phyloP scores from a whole-genome alignment of 2,888 invertebrate genomes.

The Drosophila imparisetae region DNA sequence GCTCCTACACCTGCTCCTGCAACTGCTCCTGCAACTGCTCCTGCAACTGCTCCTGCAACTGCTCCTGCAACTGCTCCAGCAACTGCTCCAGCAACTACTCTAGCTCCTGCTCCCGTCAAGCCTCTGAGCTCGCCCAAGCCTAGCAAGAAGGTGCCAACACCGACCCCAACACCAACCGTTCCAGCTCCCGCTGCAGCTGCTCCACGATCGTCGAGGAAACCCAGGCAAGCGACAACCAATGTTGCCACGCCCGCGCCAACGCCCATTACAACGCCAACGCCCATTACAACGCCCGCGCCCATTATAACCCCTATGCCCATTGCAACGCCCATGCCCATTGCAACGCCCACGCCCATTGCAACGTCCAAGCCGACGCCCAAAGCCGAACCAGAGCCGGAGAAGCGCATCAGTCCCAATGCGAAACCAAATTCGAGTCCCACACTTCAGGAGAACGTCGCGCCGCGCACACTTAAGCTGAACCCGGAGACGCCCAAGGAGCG shows the following conservation, averaged over 20 bases:
- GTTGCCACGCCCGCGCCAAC: not conserved
- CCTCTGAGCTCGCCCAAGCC: conserved; percentile 31
- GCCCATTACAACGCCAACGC: not conserved
- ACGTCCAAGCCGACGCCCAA: conserved; percentile 22
- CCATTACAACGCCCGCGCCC: not conserved
- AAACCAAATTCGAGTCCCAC: conserved; percentile 14
- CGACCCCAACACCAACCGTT: not conserved
- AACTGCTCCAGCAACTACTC: not conserved
- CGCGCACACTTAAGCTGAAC: conserved; percentile 35
- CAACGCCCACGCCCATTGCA: not conserved
- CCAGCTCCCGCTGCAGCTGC: not conserved
- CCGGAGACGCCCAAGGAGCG: conserved; percentile 53
- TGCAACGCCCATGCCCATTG: not conserved
- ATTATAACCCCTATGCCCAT: conserved; percentile 6
- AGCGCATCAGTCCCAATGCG: conserved; percentile 20
- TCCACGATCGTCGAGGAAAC: conserved; percentile 41
- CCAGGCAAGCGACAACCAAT: conserved; percentile 28
- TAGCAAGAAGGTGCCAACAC: conserved; percentile 29
- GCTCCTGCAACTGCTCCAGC: not conserved
- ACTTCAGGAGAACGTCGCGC: conserved; percentile 56
- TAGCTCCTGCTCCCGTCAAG: conserved; percentile 20
- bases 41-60: not conserved
- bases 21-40: not conserved
- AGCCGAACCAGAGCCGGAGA: conserved; percentile 44
- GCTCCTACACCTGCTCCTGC: not conserved